Evolutionary conservation across 2,113 vertebrate genomes (phyloP), one percentile per base, ranked within the genome.

Genomic region (Erpornis zantholeuca): DNA sequence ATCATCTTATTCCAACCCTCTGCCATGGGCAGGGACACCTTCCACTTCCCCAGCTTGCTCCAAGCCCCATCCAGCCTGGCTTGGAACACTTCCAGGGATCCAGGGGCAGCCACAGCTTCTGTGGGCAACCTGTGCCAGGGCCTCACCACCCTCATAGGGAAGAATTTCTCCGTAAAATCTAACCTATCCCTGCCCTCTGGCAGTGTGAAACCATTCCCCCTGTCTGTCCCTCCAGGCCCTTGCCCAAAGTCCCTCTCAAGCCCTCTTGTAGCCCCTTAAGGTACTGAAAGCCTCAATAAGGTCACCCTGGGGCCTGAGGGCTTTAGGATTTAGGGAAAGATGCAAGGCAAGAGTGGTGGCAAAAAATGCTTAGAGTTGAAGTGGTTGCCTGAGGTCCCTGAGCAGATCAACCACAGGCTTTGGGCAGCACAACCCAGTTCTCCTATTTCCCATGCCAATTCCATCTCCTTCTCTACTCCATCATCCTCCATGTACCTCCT

Each of bases 21-120:
- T 69, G 54, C 11, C 17, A 4, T 19, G 61, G 60, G 13, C 54
- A 47, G 54, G 40, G 17, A 42, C 54, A 36, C 1, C 15, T 90
- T 42, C 40, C 56, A 33, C 35, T 28, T 3, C 3, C 4, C 47
- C 63, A 28, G 40, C 12, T 3, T 54, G 47, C 54, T 82, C 63
- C 54, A 82, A 90, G 10, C 5, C n/a, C 24, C 0, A 0, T 42
- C 63, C 49, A 35, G 0, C 2, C 12, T 47, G 29, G 11, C 8
- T 40, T 76, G 1, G 47, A 0, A 24, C 35, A 23, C 29, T 69
- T 0, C 40, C 70, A 76, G 63, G 54, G 54, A 23, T 49, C 38
- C 38, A 38, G 63, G 31, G 10, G 7, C 47, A 76, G 17, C 21
- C 54, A 61, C 63, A 69, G 70, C 17, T 61, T 6, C 71, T 36